Percentiles rank a stretch among this genome's conserved stretches.
Evolutionary conservation across 2,888 invertebrate genomes (phyloP).

Genomic region (Argyresthia goedartella): DNA sequence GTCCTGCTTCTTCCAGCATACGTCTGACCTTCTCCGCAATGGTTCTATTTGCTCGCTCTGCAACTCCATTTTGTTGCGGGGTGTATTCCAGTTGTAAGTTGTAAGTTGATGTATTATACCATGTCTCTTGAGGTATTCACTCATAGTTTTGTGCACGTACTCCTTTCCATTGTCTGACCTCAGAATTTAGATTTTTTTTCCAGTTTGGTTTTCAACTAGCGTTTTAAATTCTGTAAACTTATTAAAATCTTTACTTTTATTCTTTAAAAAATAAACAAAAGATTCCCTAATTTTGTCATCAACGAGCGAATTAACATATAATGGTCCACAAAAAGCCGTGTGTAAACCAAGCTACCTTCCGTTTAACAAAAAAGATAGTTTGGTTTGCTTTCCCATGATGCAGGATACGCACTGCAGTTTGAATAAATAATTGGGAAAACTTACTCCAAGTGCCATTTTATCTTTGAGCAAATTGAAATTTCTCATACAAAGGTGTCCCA

Average conservation of each 20-base stretch:
- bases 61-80: not conserved
- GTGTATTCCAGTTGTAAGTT: not conserved
- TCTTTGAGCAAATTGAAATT: too few relatives aligned
- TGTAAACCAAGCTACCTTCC: too few relatives aligned
- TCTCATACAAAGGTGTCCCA: too few relatives aligned
- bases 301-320: not conserved
- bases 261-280: not conserved
- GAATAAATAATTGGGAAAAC: too few relatives aligned
- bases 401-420: too few relatives aligned
- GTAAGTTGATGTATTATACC: not conserved
- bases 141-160: not conserved
- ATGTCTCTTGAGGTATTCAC: not conserved
- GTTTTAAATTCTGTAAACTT: not conserved
- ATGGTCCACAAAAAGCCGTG: constrained; percentile 4
- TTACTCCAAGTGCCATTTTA: too few relatives aligned
- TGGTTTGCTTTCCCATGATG: too few relatives aligned
- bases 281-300: not conserved
- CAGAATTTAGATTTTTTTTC: not conserved
- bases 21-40: not conserved
- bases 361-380: too few relatives aligned
- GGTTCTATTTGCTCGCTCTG: not conserved
- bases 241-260: not conserved
- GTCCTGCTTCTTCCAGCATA: not conserved
- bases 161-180: not conserved
- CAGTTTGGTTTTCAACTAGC: not conserved